Evolutionary conservation across 2,888 invertebrate species (phyloP).

Genomic region (Lasioglossum lativentre): DNA sequence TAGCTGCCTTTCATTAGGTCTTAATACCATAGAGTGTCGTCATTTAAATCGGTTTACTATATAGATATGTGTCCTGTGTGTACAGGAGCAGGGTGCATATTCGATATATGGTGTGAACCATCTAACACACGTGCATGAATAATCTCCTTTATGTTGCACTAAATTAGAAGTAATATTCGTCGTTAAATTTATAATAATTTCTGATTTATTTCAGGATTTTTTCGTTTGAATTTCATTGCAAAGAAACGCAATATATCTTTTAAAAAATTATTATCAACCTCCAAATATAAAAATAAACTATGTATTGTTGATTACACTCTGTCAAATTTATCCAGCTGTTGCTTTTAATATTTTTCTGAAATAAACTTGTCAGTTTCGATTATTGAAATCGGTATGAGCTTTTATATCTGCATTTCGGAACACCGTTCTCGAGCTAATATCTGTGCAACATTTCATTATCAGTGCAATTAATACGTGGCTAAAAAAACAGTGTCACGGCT

Average conservation of each 20-base stretch:
- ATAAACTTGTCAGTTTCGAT: too few relatives aligned
- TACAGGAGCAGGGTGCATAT: not conserved
- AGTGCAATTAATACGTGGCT: not conserved
- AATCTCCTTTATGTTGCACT: not conserved
- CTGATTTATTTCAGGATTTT: not conserved
- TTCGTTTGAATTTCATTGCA: not conserved
- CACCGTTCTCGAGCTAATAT: not conserved
- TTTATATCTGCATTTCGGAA: too few relatives aligned
- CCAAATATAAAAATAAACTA: not conserved
- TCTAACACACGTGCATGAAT: not conserved
- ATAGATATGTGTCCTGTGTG: not conserved
- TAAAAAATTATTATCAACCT: not conserved
- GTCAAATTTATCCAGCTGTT: not conserved
- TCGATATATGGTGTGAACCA: not conserved
- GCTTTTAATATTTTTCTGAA: not conserved
- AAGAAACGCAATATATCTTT: not conserved
- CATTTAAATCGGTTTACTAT: not conserved
- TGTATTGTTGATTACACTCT: not conserved
- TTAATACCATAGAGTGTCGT: not conserved
- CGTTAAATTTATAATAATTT: not conserved
- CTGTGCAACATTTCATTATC: not conserved
- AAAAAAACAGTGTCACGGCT: not conserved
- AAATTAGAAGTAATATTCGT: not conserved
- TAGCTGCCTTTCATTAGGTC: constrained; percentile 2
- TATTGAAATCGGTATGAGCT: too few relatives aligned